These are phyloP conservation scores for Heliconius himera DNA, from an alignment of 1,140 invertebrate species.

Conservation along the genomic window DNA sequence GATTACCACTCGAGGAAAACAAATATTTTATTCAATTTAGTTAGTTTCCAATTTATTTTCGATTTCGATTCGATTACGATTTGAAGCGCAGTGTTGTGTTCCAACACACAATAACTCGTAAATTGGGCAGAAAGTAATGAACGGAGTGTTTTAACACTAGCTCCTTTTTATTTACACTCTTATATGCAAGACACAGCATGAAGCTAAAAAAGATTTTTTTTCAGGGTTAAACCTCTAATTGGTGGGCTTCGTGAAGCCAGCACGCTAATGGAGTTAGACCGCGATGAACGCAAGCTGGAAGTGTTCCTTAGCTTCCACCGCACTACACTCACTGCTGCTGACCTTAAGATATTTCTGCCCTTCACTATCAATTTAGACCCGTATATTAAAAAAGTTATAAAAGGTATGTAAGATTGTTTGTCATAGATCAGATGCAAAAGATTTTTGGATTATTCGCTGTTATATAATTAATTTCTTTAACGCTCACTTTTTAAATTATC, in stretches of 20 bases:
- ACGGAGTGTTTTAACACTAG: no score
- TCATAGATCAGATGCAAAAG: no score
- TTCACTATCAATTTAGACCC: constrained; percentile 99
- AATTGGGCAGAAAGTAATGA: no score
- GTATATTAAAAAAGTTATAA: constrained; percentile 96
- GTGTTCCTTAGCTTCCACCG: constrained; percentile 95
- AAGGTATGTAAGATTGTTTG: constrained; percentile 83
- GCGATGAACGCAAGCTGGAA: constrained; percentile 96
- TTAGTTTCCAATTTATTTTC: no score
- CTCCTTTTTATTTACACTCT: neutral
- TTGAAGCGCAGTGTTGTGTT: no score
- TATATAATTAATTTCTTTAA: neutral
- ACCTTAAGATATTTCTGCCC: constrained; percentile 96
- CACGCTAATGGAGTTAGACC: constrained; percentile 94
- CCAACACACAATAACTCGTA: no score
- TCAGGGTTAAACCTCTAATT: constrained; percentile 90
- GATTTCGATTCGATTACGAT: no score
- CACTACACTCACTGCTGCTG: constrained; percentile 89
- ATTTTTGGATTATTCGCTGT: neutral
- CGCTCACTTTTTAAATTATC: no score
- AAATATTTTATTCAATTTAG: no score
- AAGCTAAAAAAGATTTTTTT: constrained; percentile 35
- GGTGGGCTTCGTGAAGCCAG: constrained; percentile 93
- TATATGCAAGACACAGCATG: neutral
- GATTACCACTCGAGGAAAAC: no score